Base-by-base conservation (phyloP, 2,113 vertebrate species). In the Clinocottus analis region DNA sequence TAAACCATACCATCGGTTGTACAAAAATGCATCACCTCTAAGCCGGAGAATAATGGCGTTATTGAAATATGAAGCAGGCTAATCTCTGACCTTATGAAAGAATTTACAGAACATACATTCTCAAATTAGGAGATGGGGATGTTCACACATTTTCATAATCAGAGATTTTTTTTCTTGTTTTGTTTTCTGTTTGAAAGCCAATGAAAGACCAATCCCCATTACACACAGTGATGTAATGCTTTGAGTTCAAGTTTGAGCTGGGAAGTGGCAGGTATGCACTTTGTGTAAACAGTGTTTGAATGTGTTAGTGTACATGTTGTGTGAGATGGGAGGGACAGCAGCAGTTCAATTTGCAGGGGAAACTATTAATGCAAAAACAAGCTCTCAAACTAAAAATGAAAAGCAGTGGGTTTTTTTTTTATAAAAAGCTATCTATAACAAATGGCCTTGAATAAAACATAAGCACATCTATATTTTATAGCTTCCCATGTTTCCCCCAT, bases 381-480 rank as follows among this genome's bases (percentile, higher is more conserved):
- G 64, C 47, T 74, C 62, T 79, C 62, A 29, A 68, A 72, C 55
- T 67, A 67, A 80, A 85, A 87, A 75, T 87, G 75, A 82, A 79
- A 84, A 59, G 61, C 53, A 82, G 64, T 73, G 45, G 56, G 60
- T 83, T 85, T 91, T 85, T 91, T 85, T 91, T 85, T 85, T 87
- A 73, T 89, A 61, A 89, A 86, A 91, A 82, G 78, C 87, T 92
- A 94, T 92, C 90, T 87, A 81, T 90, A 90, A 93, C 89, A 93
- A 91, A 93, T 82, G 82, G 58, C 61, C 70, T 83, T 93, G 70
- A 92, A 92, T 93, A 93, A 94, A 93, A 91, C 84, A 94, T 91
- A 13, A 76, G 66, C 71, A 56, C 83, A 91, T 93, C 69, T 87
- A 93, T 91, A 84, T 94, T 93, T 92, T 45, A 94, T 87, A 63